Base-by-base conservation (phyloP, 2,797 vertebrate genomes). In the Clamator glandarius region DNA sequence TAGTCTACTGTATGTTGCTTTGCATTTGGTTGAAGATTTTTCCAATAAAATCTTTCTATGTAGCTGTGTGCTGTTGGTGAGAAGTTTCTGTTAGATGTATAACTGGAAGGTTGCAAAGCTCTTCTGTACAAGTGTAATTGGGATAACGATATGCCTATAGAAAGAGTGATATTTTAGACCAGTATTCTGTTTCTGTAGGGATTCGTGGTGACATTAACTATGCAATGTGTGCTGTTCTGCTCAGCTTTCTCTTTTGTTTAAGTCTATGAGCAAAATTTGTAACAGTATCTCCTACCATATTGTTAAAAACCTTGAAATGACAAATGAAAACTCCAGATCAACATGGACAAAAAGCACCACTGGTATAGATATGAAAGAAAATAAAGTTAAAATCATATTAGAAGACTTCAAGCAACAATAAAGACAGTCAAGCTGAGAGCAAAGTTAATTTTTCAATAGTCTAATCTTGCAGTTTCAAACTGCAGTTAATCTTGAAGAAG, bases 181-280 rank as follows among this genome's bases (percentile, higher is more conserved):
- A 79, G 57, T 73, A 46, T 77, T 79, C 61, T 81, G 29, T 81
- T 96, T 96, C 74, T 68, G 46, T 87, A 93, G 75, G 89, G 62
- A 89, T 84, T 50, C 11, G 23, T 93, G 39, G 76, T 95, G 79
- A 87, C 63, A 91, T 95, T 95, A 92, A 82, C 90, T 72, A 88
- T 57, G 54, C 42, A 62, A 55, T 51, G 19, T 67, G 59, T 86
- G 87, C 28, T 76, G 72, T 46, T 78, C 82, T 85, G 63, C 21
- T 20, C 46, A 94, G 78, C 4, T 91, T 95, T 90, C 72, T 70
- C 51, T 95, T 96, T 74, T 76, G 68, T 77, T 90, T 90, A 94
- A 94, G 72, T 75, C 41, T 96, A 84, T 73, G 93, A 87, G 95
- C 20, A 74, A n/a, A 33, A 66, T 50, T 15, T 79, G 29, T 58